Percentiles rank a stretch among this genome's conserved stretches.
Evolutionary conservation across 2,888 invertebrate species (phyloP).

Genomic region (Lasioglossum marginatum): DNA sequence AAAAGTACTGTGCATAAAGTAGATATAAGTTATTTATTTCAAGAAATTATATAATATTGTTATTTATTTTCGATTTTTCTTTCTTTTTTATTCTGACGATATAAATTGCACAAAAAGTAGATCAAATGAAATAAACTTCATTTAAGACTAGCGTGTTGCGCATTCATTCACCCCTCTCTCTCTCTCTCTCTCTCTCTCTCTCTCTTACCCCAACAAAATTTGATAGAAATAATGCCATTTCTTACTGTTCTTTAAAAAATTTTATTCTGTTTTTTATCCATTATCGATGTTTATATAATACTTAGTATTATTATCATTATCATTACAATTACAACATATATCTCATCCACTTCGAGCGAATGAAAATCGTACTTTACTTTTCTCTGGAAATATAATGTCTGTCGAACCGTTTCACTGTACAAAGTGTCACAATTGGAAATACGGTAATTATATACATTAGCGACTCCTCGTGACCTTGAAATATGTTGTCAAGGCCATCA

Average conservation of each 20-base stretch:
- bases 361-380: slow-evolving; percentile 50
- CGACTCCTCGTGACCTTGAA: not conserved
- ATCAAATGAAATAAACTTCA: slow-evolving; percentile 60
- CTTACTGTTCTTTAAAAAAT: slow-evolving; percentile 69
- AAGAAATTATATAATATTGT: slow-evolving; percentile 39
- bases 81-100: slow-evolving; percentile 27
- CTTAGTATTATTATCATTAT: slow-evolving; percentile 70
- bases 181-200: not conserved
- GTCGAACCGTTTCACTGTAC: slow-evolving; percentile 71
- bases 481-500: not conserved
- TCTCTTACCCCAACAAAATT: not conserved
- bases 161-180: slow-evolving; percentile 1
- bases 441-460: slow-evolving; percentile 29
- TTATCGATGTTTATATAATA: slow-evolving; percentile 73
- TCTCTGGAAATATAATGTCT: slow-evolving; percentile 68
- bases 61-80: slow-evolving; percentile 48
- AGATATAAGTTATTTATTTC: slow-evolving; percentile 61
- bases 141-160: slow-evolving; percentile 43
- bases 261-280: slow-evolving; percentile 67
- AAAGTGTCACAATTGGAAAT: slow-evolving; percentile 68
- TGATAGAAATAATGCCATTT: slow-evolving; percentile 14
- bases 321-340: slow-evolving; percentile 72
- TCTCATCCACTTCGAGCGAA: slow-evolving; percentile 57
- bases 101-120: slow-evolving; percentile 50
- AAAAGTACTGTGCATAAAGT: slow-evolving; percentile 43